Percentiles rank a stretch among this genome's conserved stretches.
phyloP scores from a whole-genome alignment of 2,888 invertebrate genomes.

The Tinea pellionella region DNA sequence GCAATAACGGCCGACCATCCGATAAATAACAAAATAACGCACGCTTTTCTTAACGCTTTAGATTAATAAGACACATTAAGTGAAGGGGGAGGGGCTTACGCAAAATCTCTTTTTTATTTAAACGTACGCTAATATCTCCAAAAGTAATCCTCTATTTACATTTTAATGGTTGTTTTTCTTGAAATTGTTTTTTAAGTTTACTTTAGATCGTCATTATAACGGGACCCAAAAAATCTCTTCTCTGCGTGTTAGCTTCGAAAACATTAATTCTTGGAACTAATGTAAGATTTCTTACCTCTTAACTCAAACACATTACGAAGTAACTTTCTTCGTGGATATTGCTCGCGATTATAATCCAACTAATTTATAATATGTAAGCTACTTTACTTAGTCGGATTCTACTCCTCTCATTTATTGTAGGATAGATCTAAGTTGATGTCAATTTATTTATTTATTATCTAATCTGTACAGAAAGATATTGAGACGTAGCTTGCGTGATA shows the following conservation, averaged over 20 bases:
- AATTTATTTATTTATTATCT: too few relatives aligned
- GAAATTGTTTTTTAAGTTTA: background rate
- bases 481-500: too few relatives aligned
- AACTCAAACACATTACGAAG: background rate
- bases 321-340: too few relatives aligned
- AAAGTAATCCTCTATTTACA: conserved; percentile 4
- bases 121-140: background rate
- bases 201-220: background rate
- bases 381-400: too few relatives aligned
- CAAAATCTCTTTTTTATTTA: background rate
- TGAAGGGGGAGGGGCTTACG: conserved; percentile 19
- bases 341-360: too few relatives aligned
- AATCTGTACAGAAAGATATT: too few relatives aligned
- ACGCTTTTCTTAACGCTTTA: conserved; percentile 41
- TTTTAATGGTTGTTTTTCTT: conserved; percentile 9
- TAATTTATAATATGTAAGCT: too few relatives aligned
- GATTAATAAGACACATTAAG: conserved; percentile 51
- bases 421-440: too few relatives aligned
- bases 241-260: background rate
- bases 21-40: conserved; percentile 63
- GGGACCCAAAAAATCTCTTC: background rate
- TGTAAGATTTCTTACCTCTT: background rate
- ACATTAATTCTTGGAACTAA: background rate
- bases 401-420: too few relatives aligned
- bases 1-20: conserved; percentile 53